Evolutionary conservation across 1,140 invertebrate species (phyloP).

Genomic region (Aphidius gifuensis): DNA sequence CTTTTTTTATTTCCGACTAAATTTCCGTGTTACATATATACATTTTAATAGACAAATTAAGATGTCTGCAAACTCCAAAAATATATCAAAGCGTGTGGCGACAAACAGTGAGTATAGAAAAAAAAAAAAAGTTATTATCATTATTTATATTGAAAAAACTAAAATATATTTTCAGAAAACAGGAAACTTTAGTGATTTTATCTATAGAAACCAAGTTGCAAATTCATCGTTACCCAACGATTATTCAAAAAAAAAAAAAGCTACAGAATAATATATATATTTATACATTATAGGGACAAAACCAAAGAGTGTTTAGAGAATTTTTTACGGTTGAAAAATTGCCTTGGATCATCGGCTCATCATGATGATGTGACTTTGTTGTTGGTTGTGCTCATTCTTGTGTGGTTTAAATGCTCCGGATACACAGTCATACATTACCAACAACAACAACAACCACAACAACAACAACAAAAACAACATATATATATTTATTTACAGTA

Average conservation of each 20-base stretch:
- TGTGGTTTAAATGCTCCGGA: constrained; percentile 22
- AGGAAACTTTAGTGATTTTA: constrained; percentile 19
- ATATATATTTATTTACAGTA: no score
- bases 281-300: no score
- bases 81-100: constrained; percentile 13
- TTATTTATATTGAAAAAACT: neutral
- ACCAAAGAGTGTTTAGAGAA: neutral
- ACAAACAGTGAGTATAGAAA: neutral
- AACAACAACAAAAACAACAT: no score
- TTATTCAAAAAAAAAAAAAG: constrained; percentile 32
- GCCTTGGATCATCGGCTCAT: constrained; percentile 25
- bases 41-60: constrained; percentile 11
- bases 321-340: constrained; percentile 25
- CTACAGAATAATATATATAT: neutral
- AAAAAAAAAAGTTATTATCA: no score
- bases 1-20: neutral
- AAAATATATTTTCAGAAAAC: constrained; percentile 12
- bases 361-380: constrained; percentile 19
- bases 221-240: constrained; percentile 42
- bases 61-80: constrained; percentile 21
- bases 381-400: constrained; percentile 27
- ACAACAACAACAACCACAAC: neutral
- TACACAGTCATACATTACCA: constrained; percentile 10
- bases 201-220: constrained; percentile 42
- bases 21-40: neutral